Base-by-base conservation (phyloP, 2,888 invertebrate species). In the Gonocerus acuteangulatus region DNA sequence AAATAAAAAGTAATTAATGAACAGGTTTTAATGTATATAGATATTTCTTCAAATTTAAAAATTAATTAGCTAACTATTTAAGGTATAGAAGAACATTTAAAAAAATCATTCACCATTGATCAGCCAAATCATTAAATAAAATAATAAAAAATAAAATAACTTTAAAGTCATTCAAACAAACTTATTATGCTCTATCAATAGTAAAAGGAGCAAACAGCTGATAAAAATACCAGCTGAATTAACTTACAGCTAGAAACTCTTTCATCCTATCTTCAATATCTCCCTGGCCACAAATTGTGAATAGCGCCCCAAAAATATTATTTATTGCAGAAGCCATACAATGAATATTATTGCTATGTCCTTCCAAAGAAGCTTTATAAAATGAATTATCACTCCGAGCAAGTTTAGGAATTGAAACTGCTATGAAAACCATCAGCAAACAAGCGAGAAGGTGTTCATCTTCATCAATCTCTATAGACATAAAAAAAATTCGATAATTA, bases 231-330 rank as follows among this genome's bases (percentile, higher is more conserved):
- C n/a, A n/a, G n/a, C n/a, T n/a, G n/a, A n/a, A n/a, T n/a, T 45
- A 48, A 73, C 76, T 73, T 72, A 82, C 81, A 21, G 83, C 84
- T 36, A 85, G 72, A 70, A 84, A 99, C 74, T 99, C 99, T 72
- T 97, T 97, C 86, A 99, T 91, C 59, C 99, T 82, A 72, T 95
- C 95, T 72, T 95, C 95, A 66, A 96, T 94, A 73, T 99, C 99
- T 22, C 90, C 92, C 72, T 91, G 90, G 0, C 92, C 94, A 72
- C 95, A 94, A 68, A 96, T 89, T 1, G 95, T 93, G 72, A 99
- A 99, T 58, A 99, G 76, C 1, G 97, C 96, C 16, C 95, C 95
- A 71, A 96, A 96, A 65, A 96, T 90, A 69, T 91, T 89, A 72
- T 95, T 95, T 39, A 97, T 89, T 0, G 96, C 95, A 47, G 92